phyloP scores from a whole-genome alignment of 2,113 vertebrate species.

The Podilymbus podiceps region DNA sequence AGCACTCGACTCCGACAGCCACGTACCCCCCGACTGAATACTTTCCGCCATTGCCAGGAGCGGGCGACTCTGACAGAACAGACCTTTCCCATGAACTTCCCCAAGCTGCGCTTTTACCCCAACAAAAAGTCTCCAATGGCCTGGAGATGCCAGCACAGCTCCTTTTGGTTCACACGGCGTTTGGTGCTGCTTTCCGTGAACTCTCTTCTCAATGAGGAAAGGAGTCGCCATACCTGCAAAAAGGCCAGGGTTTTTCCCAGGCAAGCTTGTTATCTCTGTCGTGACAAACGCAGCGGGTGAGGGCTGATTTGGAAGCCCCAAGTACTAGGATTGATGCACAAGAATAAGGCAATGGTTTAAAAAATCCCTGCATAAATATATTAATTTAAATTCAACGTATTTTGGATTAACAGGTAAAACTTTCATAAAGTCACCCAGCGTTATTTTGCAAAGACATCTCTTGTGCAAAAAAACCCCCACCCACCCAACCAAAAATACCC shows the following conservation, averaged over 20 bases:
- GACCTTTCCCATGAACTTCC: slow-evolving; percentile 22
- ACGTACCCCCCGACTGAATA: background rate
- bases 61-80: background rate
- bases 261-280: background rate
- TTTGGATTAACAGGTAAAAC: background rate
- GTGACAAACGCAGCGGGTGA: background rate
- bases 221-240: background rate
- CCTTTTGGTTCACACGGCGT: background rate
- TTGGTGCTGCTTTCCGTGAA: background rate
- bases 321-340: background rate
- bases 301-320: background rate
- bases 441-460: background rate
- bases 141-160: background rate
- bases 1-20: background rate
- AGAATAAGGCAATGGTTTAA: background rate
- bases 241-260: background rate
- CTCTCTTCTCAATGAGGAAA: background rate
- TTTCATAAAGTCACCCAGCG: background rate
- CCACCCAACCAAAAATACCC: too few relatives aligned
- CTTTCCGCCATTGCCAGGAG: background rate
- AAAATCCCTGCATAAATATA: background rate
- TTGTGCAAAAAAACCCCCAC: background rate
- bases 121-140: background rate
- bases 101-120: background rate
- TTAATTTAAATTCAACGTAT: background rate